These are phyloP conservation scores for Thalassophryne amazonica DNA, from an alignment of 2,797 vertebrate genomes.

Conservation along the genomic window DNA sequence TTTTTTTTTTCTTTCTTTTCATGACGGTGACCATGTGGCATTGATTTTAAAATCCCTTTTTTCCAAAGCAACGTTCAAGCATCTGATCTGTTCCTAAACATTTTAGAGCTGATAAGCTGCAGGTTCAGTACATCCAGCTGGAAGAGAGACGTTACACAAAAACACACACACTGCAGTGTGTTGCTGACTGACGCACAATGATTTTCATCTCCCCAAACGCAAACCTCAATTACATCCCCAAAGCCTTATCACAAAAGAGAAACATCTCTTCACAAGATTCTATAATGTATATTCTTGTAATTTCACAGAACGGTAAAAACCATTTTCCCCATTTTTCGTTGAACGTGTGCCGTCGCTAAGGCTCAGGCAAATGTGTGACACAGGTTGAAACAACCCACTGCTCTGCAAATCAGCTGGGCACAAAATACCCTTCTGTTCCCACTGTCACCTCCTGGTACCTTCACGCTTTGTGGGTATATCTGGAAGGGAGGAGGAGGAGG, in stretches of 20 bases:
- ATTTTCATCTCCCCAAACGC: conserved; percentile 9
- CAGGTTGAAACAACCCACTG: conserved; percentile 48
- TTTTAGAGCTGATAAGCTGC: conserved; percentile 26
- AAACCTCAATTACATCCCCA: conserved; percentile 26
- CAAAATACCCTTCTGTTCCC: conserved; percentile 81
- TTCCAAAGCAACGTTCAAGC: not conserved
- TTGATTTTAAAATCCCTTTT: conserved; percentile 24
- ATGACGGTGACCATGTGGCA: no score
- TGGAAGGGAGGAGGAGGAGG: conserved; percentile 44
- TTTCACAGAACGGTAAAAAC: conserved; percentile 16
- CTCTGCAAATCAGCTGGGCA: conserved; percentile 77
- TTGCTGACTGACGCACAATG: conserved; percentile 6
- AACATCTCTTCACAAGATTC: conserved; percentile 7
- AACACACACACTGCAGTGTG: conserved; percentile 12
- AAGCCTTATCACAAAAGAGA: conserved; percentile 3
- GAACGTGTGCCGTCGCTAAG: conserved; percentile 42
- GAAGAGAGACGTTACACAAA: conserved; percentile 28
- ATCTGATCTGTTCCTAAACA: conserved; percentile 21
- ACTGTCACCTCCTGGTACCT: conserved; percentile 76
- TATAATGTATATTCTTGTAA: conserved; percentile 1
- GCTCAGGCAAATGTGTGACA: conserved; percentile 69
- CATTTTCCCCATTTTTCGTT: conserved; percentile 21
- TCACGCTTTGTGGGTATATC: conserved; percentile 75
- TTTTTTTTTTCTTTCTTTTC: no score
- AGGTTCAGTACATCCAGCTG: conserved; percentile 31